These are phyloP conservation scores for Vultur gryphus DNA, from an alignment of 2,797 vertebrate species.

Conservation along the genomic window DNA sequence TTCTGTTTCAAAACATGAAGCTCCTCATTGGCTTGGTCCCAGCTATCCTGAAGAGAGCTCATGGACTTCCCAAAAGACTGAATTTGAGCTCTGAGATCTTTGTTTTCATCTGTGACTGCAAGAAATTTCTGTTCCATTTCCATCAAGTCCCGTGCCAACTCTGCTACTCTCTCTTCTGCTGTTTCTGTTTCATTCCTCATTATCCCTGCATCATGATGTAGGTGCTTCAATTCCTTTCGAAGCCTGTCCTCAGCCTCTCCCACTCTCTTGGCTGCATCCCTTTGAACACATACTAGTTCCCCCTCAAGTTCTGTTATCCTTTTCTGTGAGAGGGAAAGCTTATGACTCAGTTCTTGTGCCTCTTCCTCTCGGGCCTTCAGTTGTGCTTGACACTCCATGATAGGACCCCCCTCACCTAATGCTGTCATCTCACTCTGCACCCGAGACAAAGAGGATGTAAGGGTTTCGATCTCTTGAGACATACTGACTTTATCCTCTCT, in stretches of 20 bases:
- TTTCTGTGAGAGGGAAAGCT: conserved; percentile 71
- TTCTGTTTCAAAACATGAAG: conserved; percentile 61
- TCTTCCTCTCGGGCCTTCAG: conserved; percentile 65
- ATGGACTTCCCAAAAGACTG: conserved; percentile 88
- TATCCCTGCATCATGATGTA: conserved; percentile 90
- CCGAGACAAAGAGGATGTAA: conserved; percentile 29
- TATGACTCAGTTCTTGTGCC: conserved; percentile 30
- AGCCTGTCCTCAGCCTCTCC: conserved; percentile 72
- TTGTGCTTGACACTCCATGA: conserved; percentile 33
- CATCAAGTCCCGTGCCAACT: conserved; percentile 90
- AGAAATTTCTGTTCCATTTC: conserved; percentile 88
- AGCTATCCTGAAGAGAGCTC: conserved; percentile 88
- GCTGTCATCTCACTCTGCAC: conserved; percentile 53
- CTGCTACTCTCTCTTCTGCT: conserved; percentile 93
- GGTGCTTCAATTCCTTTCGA: conserved; percentile 82
- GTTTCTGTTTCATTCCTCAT: conserved; percentile 93
- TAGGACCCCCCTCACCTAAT: conserved; percentile 15
- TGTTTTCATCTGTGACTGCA: conserved; percentile 78
- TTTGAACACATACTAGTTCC: conserved; percentile 69
- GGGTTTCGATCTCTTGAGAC: conserved; percentile 62
- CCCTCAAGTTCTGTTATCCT: conserved; percentile 75
- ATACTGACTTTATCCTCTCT: conserved; percentile 62
- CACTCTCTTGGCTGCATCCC: conserved; percentile 74
- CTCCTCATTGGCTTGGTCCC: conserved; percentile 81
- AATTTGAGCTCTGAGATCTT: conserved; percentile 83